Evolutionary conservation across 2,113 vertebrate species (phyloP), one percentile per base, ranked within the genome.

Genomic region (Macquaria ambigua): DNA sequence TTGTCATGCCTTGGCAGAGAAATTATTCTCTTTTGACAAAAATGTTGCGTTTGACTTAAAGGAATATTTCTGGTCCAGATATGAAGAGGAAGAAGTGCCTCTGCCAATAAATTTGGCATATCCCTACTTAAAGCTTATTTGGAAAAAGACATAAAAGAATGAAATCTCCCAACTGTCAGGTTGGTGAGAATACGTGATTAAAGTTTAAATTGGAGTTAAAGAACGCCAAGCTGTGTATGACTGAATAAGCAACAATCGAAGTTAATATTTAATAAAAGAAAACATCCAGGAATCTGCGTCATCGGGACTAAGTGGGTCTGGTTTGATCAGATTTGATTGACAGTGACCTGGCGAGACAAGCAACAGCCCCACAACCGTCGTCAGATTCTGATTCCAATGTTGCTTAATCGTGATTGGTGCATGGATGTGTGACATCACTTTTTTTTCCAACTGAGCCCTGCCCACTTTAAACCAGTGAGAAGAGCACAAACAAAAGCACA

Each of bases 1-100:
- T 74, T 70, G 25, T 58, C 68, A 18, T 23, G 34, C n/a, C 43
- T 67, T 82, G 66, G 64, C 52, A 85, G 34, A 48, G 64, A n/a
- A 81, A 81, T 10, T 8, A 62, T 64, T 0, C 9, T 66, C 11
- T 18, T 74, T 21, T 64, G 64, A 61, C 25, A 71, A 37, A 66
- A 86, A 31, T 55, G 6, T 6, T 28, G 18, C 8, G 39, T 28
- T 43, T 59, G 58, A 52, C 20, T 59, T 55, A 9, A 74, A 41
- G 41, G 6, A 67, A 2, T 23, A n/a, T 69, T 55, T 80, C 61
- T 75, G 56, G 23, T 68, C 28, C 16, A 56, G 63, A 39, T 21
- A 25, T 55, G 20, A n/a, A 53, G 8, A 3, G 11, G 8, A 67
- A 31, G 20, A 64, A 46, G 48, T n/a, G 21, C 7, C 14, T 53